phyloP scores from a whole-genome alignment of 2,888 invertebrate genomes.

The Aspidiotus rigidus region DNA sequence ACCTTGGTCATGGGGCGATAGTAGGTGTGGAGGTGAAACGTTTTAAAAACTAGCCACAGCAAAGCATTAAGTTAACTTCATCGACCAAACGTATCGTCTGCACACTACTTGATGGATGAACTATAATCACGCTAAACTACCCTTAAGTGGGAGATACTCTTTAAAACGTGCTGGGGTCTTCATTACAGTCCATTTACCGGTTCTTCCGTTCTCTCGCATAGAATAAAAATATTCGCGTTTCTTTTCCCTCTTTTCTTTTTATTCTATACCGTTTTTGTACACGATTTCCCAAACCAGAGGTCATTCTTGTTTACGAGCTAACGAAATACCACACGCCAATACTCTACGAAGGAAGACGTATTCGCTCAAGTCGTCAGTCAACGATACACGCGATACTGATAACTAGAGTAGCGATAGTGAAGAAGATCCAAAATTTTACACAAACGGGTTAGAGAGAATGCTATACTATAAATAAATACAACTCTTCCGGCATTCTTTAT shows the following conservation, averaged over 20 bases:
- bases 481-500: too few species aligned
- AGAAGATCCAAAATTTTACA: too few species aligned
- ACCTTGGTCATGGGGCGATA: neutral
- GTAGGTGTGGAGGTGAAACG: neutral
- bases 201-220: conserved; percentile 27
- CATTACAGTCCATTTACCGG: conserved; percentile 32
- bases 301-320: conserved; percentile 19
- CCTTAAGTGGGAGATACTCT: conserved; percentile 35
- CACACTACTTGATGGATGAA: conserved; percentile 35
- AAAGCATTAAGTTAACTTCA: conserved; percentile 19
- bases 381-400: too few species aligned
- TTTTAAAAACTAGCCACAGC: neutral
- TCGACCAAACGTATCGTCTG: conserved; percentile 26
- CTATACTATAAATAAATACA: too few species aligned
- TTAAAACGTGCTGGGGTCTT: conserved; percentile 25
- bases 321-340: too few species aligned
- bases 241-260: neutral
- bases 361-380: too few species aligned
- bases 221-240: conserved; percentile 23
- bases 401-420: too few species aligned
- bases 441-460: too few species aligned
- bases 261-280: neutral
- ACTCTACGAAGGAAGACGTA: too few species aligned
- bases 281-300: conserved; percentile 20
- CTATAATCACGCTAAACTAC: conserved; percentile 36